Conservation (phyloP, 2,888 invertebrate species). For the Drosophila cracens region DNA sequence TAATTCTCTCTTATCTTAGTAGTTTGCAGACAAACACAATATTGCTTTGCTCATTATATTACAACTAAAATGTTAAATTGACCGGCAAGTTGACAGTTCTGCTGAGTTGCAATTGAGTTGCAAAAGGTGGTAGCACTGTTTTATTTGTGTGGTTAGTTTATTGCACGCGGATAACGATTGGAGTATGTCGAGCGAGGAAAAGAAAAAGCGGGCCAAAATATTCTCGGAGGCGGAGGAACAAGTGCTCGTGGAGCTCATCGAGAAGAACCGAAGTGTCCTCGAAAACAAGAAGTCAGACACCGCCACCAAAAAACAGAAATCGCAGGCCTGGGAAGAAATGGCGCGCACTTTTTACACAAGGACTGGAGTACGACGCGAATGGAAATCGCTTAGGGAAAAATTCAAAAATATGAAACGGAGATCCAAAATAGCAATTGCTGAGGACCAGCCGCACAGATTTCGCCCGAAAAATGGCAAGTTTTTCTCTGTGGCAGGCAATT, state of each 20-base stretch:
- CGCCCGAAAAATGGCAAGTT: background rate
- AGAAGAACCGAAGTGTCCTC: conserved; percentile 19
- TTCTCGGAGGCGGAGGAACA: conserved; percentile 30
- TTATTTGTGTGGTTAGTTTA: conserved; percentile 2
- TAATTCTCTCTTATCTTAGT: background rate
- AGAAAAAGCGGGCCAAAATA: conserved; percentile 32
- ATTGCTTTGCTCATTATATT: background rate
- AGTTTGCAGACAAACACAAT: background rate
- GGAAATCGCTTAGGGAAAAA: conserved; percentile 26
- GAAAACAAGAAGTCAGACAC: conserved; percentile 21
- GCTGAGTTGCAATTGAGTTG: too few relatives aligned
- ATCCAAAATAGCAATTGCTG: conserved; percentile 1
- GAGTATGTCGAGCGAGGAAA: conserved; percentile 29
- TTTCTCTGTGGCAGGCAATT: conserved; percentile 1
- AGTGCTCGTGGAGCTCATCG: conserved; percentile 19
- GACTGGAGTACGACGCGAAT: conserved; percentile 32
- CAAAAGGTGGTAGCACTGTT: background rate
- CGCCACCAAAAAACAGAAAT: conserved; percentile 20
- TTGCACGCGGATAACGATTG: background rate
- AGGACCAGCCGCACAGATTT: background rate
- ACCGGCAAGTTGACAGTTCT: conserved; percentile 16
- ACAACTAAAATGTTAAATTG: background rate
- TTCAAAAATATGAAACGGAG: conserved; percentile 28
- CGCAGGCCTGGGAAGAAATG: conserved; percentile 37
- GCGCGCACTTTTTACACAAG: conserved; percentile 22